Conservation (phyloP, 2,113 vertebrate species). For the Bubo bubo region DNA sequence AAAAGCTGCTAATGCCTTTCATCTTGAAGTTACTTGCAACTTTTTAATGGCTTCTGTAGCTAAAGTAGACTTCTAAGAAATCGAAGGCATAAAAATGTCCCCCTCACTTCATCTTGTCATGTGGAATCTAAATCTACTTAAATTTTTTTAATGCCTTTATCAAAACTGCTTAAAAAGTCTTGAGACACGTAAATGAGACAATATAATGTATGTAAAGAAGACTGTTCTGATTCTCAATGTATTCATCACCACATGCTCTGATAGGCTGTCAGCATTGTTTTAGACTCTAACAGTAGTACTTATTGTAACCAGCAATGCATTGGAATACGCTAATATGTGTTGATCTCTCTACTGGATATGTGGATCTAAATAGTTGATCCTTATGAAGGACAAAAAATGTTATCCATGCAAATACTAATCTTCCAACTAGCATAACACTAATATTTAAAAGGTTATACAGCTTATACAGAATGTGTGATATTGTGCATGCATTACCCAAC, state of each 20-base stretch:
- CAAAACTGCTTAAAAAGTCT: conserved; percentile 5
- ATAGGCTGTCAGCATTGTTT: not conserved
- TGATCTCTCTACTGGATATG: not conserved
- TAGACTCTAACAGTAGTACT: not conserved
- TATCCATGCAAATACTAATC: not conserved
- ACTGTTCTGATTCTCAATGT: not conserved
- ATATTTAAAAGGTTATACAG: not conserved
- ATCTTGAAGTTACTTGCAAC: conserved; percentile 68
- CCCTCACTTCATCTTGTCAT: not conserved
- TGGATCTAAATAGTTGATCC: conserved; percentile 1
- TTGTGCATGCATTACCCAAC: not conserved
- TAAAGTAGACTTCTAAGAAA: conserved; percentile 41
- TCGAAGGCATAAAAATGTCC: conserved; percentile 9
- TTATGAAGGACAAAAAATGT: not conserved
- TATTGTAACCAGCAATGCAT: not conserved
- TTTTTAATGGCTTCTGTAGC: conserved; percentile 57
- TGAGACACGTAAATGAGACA: not conserved
- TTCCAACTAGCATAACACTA: not conserved
- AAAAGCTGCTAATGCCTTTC: conserved; percentile 70
- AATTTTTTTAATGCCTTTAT: not conserved
- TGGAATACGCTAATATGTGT: not conserved
- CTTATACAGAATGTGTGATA: not conserved
- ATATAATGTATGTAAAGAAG: not conserved
- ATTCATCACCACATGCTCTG: not conserved
- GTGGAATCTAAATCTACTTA: conserved; percentile 31